These are phyloP conservation scores for Ellobius talpinus DNA, from an alignment of 2,113 vertebrate genomes.

Conservation along the genomic window DNA sequence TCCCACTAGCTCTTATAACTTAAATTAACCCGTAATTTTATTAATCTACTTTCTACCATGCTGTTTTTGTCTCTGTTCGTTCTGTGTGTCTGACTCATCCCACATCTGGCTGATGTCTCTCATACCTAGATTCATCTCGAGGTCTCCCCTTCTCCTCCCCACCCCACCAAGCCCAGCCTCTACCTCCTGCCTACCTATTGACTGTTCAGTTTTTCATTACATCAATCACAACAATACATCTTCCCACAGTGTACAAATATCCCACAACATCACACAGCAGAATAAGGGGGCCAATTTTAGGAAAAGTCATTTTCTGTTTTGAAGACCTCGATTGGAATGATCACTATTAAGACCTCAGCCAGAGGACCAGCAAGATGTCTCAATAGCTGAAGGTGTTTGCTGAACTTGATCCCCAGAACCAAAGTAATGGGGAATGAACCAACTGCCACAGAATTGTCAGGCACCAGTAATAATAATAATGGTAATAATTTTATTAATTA, in stretches of 20 bases:
- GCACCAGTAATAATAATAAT: background rate
- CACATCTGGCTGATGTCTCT: background rate
- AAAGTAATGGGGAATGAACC: background rate
- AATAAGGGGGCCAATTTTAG: background rate
- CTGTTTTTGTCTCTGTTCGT: background rate
- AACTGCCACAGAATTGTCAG: background rate
- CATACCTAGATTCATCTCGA: background rate
- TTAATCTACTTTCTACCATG: background rate
- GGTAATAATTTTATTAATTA: background rate
- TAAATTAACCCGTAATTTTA: background rate
- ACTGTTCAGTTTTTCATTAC: background rate
- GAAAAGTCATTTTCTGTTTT: constrained; percentile 46
- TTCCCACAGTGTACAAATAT: background rate
- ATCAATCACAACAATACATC: background rate
- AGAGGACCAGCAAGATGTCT: background rate
- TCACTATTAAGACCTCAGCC: background rate
- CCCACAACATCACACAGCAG: background rate
- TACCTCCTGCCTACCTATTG: background rate
- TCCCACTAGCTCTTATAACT: background rate
- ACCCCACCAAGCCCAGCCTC: background rate
- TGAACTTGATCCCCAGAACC: background rate
- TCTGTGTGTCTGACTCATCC: background rate
- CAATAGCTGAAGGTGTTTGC: too few relatives aligned
- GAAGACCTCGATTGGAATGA: background rate
- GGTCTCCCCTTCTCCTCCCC: too few relatives aligned